phyloP scores from a whole-genome alignment of 2,888 invertebrate species.

The Rugalucina vietnamica region DNA sequence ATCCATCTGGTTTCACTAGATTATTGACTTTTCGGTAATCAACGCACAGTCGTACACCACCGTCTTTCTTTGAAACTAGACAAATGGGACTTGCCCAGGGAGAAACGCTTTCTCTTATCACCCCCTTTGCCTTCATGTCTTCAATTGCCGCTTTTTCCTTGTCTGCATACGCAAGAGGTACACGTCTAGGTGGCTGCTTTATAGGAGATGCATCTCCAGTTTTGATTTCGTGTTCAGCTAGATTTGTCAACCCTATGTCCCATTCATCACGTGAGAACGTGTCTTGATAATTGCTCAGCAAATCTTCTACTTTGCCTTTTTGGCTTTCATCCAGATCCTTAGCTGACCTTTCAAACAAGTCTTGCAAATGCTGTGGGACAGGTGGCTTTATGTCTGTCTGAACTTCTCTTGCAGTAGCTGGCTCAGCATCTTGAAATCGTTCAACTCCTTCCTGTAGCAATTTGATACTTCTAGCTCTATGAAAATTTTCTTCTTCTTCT shows the following conservation, averaged over 20 bases:
- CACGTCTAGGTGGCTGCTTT: slow-evolving; percentile 25
- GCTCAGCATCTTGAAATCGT: not conserved
- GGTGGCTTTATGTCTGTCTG: too few species aligned
- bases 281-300: slow-evolving; percentile 11
- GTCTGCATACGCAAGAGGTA: slow-evolving; percentile 10
- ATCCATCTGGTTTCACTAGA: not conserved
- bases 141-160: slow-evolving; percentile 27
- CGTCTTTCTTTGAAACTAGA: slow-evolving; percentile 13
- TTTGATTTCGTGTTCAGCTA: slow-evolving; percentile 23
- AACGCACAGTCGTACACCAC: not conserved
- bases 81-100: slow-evolving; percentile 39
- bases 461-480: not conserved
- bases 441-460: not conserved
- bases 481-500: not conserved
- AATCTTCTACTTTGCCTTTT: not conserved
- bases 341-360: slow-evolving; percentile 3
- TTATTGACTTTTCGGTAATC: slow-evolving; percentile 23
- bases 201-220: slow-evolving; percentile 18
- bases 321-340: not conserved
- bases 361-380: slow-evolving; percentile 15
- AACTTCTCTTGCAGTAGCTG: not conserved
- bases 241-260: slow-evolving; percentile 27
- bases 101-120: slow-evolving; percentile 14
- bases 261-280: slow-evolving; percentile 22
- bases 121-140: slow-evolving; percentile 16